phyloP scores from a whole-genome alignment of 2,888 invertebrate species.

The Cerceris rybyensis region DNA sequence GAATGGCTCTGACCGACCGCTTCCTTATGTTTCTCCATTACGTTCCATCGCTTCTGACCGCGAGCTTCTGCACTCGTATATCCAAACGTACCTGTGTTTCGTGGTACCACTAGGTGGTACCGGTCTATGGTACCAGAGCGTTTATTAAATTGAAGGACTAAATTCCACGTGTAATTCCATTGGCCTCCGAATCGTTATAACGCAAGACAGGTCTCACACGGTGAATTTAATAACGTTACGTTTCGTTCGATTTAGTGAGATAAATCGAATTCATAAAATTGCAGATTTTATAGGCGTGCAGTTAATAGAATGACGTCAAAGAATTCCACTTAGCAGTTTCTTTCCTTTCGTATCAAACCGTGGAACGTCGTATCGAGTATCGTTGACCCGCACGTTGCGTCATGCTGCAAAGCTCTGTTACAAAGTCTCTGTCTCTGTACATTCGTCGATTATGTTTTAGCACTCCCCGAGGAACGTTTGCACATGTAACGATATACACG shows the following conservation, averaged over 20 bases:
- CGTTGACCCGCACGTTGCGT: not conserved
- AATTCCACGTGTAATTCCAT: no score
- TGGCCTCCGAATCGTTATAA: no score
- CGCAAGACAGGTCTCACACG: no score
- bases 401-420: not conserved
- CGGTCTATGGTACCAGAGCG: no score
- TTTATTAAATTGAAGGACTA: no score
- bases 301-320: not conserved
- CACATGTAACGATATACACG: not conserved
- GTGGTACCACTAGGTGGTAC: not conserved
- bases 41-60: constrained; percentile 7
- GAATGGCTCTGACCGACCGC: constrained; percentile 54
- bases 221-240: no score
- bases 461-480: not conserved
- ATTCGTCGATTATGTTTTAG: not conserved
- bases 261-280: not conserved
- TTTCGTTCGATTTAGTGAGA: not conserved
- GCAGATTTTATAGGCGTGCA: not conserved
- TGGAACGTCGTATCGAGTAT: not conserved
- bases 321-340: no score
- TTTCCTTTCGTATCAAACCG: no score
- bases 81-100: not conserved
- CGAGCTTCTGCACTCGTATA: not conserved
- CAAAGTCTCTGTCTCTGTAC: not conserved
- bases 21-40: constrained; percentile 58